phyloP scores from a whole-genome alignment of 2,113 vertebrate genomes.

The Acanthochromis polyacanthus region DNA sequence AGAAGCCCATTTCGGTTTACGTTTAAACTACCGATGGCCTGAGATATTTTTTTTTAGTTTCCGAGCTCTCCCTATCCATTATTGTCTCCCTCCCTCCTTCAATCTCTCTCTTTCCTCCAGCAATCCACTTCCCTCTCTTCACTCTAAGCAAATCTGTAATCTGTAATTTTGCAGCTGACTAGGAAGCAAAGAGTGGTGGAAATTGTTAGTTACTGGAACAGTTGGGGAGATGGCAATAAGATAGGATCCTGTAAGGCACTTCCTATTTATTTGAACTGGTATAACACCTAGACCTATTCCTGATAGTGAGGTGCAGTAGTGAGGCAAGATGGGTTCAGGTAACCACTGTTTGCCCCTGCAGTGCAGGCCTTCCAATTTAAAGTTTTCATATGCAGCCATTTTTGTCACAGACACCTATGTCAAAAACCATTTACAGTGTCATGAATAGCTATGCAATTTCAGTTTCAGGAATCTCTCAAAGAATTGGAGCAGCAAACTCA shows the following conservation, averaged over 20 bases:
- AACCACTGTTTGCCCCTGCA: not conserved
- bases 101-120: slow-evolving; percentile 39
- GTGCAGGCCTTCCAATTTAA: not conserved
- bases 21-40: slow-evolving; percentile 38
- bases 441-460: no score
- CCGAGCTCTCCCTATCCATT: slow-evolving; percentile 28
- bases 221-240: slow-evolving; percentile 42
- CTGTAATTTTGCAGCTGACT: slow-evolving; percentile 78
- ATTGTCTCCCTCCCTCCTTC: slow-evolving; percentile 42
- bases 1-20: slow-evolving; percentile 52
- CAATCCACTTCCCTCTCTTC: slow-evolving; percentile 58
- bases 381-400: not conserved
- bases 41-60: slow-evolving; percentile 50
- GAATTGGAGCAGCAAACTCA: no score
- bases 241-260: slow-evolving; percentile 35
- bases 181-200: slow-evolving; percentile 69
- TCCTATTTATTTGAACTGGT: slow-evolving; percentile 21
- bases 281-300: slow-evolving; percentile 33
- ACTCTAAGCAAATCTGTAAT: slow-evolving; percentile 64
- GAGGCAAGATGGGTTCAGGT: not conserved
- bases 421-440: no score
- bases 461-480: no score
- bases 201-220: slow-evolving; percentile 61
- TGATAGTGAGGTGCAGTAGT: not conserved
- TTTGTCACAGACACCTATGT: no score